Percentiles rank a stretch among this genome's conserved stretches.
These are phyloP conservation scores for Synanthedon vespiformis DNA, from an alignment of 2,888 invertebrate genomes.

Conservation along the genomic window DNA sequence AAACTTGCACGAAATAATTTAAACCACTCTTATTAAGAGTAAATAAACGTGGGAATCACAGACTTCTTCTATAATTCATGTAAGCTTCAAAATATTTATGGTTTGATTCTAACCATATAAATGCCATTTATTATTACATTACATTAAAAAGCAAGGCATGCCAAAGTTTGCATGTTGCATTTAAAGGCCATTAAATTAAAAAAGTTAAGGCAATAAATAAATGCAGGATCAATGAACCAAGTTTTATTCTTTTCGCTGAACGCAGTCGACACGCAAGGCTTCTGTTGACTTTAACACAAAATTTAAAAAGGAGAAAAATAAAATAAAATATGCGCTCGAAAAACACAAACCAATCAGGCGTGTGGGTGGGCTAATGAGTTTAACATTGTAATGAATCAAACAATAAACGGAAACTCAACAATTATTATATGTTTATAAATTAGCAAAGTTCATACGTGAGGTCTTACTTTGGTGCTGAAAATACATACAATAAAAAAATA, in stretches of 20 bases:
- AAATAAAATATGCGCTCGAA: not conserved
- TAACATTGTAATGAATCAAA: conserved; percentile 2
- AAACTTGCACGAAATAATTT: too few relatives aligned
- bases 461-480: too few relatives aligned
- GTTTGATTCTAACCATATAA: too few relatives aligned
- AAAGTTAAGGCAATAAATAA: conserved; percentile 11
- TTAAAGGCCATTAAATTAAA: conserved; percentile 7
- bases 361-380: conserved; percentile 5
- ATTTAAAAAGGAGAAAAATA: not conserved
- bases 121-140: not conserved
- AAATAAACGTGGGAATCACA: too few relatives aligned
- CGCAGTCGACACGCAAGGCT: conserved; percentile 10
- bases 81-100: too few relatives aligned
- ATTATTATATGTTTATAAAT: too few relatives aligned
- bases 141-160: not conserved
- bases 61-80: too few relatives aligned
- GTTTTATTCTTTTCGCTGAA: conserved; percentile 4
- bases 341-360: not conserved
- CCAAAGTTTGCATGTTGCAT: not conserved
- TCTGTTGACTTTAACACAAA: conserved; percentile 8
- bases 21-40: too few relatives aligned
- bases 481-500: too few relatives aligned
- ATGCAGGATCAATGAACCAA: conserved; percentile 7
- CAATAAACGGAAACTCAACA: not conserved
- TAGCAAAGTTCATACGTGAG: too few relatives aligned